Conservation (phyloP, 1,140 invertebrate genomes). For the Augochlora pura region DNA sequence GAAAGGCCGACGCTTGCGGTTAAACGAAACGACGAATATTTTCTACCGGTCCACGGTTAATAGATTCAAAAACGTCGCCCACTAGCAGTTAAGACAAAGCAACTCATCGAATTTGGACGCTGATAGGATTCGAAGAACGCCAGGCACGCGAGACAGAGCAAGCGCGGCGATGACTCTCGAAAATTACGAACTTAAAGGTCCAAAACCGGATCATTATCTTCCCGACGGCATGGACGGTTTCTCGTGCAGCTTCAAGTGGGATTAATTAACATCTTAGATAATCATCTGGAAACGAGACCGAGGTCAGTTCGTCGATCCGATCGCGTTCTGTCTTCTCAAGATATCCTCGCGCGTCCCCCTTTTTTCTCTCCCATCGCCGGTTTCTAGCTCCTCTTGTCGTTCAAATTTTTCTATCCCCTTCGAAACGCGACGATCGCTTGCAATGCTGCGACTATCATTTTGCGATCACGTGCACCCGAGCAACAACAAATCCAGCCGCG, state of each 20-base stretch:
- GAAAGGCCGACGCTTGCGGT: too few relatives aligned
- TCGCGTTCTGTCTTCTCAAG: not conserved
- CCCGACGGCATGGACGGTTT: slow-evolving; percentile 52
- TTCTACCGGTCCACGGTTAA: not conserved
- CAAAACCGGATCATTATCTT: slow-evolving; percentile 68
- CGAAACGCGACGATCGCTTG: not conserved
- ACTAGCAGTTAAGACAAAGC: not conserved
- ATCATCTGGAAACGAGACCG: slow-evolving; percentile 56
- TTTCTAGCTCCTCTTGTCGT: too few relatives aligned
- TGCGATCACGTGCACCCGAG: not conserved
- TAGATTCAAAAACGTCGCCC: not conserved
- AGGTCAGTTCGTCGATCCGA: slow-evolving; percentile 48
- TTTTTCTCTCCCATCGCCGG: not conserved
- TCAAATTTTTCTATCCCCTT: too few relatives aligned
- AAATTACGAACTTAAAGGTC: slow-evolving; percentile 52
- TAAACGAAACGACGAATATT: too few relatives aligned
- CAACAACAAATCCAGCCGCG: not conserved
- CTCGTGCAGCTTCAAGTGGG: slow-evolving; percentile 58
- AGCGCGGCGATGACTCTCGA: slow-evolving; percentile 50
- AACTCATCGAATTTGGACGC: not conserved
- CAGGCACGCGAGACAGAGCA: slow-evolving; percentile 19
- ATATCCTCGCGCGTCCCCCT: not conserved
- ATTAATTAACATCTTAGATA: slow-evolving; percentile 70
- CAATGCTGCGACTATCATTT: not conserved
- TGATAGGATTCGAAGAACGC: slow-evolving; percentile 30